phyloP scores from a whole-genome alignment of 2,797 vertebrate genomes.

The Pangasius mekongensis region DNA sequence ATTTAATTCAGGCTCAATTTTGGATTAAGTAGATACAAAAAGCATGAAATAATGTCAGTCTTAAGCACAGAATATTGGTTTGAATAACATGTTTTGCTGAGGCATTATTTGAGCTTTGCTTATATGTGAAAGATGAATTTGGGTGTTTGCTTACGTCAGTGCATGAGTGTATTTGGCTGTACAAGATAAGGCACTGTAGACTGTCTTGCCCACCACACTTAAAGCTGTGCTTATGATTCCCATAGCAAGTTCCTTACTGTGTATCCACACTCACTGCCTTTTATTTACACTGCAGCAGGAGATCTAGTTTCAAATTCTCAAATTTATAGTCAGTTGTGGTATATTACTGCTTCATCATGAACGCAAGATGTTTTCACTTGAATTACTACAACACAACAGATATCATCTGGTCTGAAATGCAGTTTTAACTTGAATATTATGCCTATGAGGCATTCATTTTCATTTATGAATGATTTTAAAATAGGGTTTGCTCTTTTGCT shows the following conservation, averaged over 20 bases:
- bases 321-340: neutral
- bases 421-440: neutral
- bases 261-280: neutral
- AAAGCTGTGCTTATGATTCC: neutral
- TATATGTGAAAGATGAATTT: constrained; percentile 41
- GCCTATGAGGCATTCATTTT: neutral
- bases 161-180: constrained; percentile 27
- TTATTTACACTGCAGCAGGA: constrained; percentile 9
- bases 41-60: neutral
- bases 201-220: constrained; percentile 45
- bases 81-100: neutral
- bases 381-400: neutral
- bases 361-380: neutral
- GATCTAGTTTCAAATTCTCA: neutral
- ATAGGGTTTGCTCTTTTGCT: neutral
- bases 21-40: neutral
- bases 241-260: neutral
- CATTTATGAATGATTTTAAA: neutral
- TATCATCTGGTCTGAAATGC: neutral
- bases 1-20: neutral
- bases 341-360: neutral
- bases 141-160: constrained; percentile 38
- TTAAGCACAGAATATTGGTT: neutral
- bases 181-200: constrained; percentile 40
- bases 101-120: neutral